phyloP scores from a whole-genome alignment of 1,140 invertebrate genomes.

The Drosophila pandora region DNA sequence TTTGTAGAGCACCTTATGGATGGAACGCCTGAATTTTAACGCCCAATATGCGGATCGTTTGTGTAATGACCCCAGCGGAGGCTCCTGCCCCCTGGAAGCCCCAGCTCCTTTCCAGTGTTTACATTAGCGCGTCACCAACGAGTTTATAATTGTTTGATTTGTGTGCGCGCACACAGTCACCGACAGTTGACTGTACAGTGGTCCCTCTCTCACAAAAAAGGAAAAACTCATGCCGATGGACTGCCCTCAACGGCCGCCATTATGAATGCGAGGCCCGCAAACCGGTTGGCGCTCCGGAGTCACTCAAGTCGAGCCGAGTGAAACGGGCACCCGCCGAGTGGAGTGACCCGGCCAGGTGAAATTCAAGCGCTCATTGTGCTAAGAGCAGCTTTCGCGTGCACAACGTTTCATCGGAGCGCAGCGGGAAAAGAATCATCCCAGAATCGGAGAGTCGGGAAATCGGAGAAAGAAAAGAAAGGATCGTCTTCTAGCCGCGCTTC shows the following conservation, averaged over 20 bases:
- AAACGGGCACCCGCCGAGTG: constrained; percentile 27
- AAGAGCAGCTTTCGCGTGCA: constrained; percentile 82
- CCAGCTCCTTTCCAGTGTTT: constrained; percentile 34
- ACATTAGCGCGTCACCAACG: constrained; percentile 40
- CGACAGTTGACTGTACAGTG: constrained; percentile 6
- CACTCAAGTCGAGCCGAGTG: constrained; percentile 65
- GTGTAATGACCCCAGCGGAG: neutral
- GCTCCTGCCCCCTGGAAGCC: neutral
- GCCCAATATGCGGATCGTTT: neutral
- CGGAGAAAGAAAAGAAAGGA: constrained; percentile 21
- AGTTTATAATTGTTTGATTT: constrained; percentile 69
- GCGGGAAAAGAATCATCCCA: constrained; percentile 9
- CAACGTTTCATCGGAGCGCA: constrained; percentile 68
- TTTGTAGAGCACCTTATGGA: neutral
- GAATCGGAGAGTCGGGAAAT: constrained; percentile 7
- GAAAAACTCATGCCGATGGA: constrained; percentile 2
- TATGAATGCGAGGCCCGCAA: constrained; percentile 74
- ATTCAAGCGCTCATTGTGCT: constrained; percentile 67
- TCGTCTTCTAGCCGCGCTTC: constrained; percentile 30
- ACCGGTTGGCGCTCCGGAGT: constrained; percentile 60
- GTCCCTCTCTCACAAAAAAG: constrained; percentile 46
- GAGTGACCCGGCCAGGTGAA: constrained; percentile 30
- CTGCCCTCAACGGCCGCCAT: constrained; percentile 66
- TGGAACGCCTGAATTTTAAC: neutral
- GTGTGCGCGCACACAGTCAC: constrained; percentile 52